These are phyloP conservation scores for Limulus polyphemus DNA, from an alignment of 2,888 invertebrate genomes.

Conservation along the genomic window DNA sequence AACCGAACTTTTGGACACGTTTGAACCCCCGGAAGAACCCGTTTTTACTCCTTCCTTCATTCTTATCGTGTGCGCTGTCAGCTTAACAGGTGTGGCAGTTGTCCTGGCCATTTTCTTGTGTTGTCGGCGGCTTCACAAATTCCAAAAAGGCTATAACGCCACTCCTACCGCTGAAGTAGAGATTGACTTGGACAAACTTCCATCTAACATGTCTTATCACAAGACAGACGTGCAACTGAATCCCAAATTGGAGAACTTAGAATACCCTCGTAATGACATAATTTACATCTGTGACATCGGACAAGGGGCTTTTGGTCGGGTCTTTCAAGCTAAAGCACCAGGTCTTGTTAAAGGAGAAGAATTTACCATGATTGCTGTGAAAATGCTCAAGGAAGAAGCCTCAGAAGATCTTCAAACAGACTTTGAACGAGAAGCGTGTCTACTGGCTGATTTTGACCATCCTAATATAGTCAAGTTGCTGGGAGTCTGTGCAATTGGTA, in stretches of 20 bases:
- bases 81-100: conserved; percentile 55
- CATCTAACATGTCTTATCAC: conserved; percentile 75
- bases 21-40: conserved; percentile 47
- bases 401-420: conserved; percentile 83
- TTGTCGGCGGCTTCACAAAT: conserved; percentile 18
- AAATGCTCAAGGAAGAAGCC: conserved; percentile 97
- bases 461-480: conserved; percentile 89
- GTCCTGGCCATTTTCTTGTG: conserved; percentile 41
- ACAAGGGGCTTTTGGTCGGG: conserved; percentile 90
- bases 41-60: conserved; percentile 68
- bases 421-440: conserved; percentile 89
- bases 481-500: conserved; percentile 88
- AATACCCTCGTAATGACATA: conserved; percentile 90
- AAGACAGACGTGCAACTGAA: conserved; percentile 44
- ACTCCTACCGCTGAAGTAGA: conserved; percentile 56
- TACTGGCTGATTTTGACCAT: conserved; percentile 92
- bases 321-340: conserved; percentile 83
- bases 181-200: conserved; percentile 75
- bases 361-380: conserved; percentile 85
- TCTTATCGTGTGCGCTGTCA: conserved; percentile 57
- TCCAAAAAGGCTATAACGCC: conserved; percentile 53
- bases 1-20: conserved; percentile 19
- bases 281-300: conserved; percentile 87
- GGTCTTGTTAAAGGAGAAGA: conserved; percentile 72
- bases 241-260: conserved; percentile 80